Base-by-base conservation (phyloP, 1,140 invertebrate genomes). In the Ephestia elutella region DNA sequence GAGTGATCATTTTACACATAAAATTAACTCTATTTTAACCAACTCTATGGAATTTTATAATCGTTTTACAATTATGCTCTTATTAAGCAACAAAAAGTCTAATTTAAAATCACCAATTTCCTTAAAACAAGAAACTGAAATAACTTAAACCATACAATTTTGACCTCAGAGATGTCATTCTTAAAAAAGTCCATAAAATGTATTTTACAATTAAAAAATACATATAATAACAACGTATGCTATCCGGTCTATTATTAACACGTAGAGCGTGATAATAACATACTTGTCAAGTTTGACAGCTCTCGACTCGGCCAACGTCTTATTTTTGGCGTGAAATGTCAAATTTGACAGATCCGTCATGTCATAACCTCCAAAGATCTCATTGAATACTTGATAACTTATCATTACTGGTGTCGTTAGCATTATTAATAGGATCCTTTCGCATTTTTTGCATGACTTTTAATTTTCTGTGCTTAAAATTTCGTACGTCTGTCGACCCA, bases 231-330 rank as follows among this genome's bases (percentile, higher is more conserved):
- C 9, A 57, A 25, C 8, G 21, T 20, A 21, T 35, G 25, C 50
- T 60, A 64, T 54, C 66, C 63, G 66, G 55, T 54, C 35, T 73
- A 56, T 73, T 66, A 75, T 70, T 72, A 75, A 59, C 50, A 58
- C 63, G 58, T 61, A 70, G 67, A 49, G 70, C 66, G 68, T 66
- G 51, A 70, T 73, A 79, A 76, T 79, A 68, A 18, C 28, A 70
- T 66, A 70, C 68, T 63, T 63, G 65, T 69, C 57, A 49, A 20
- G 59, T 65, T 57, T 68, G 70, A 70, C 73, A 64, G 57, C 59
- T 63, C 21, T 49, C 49, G 49, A 49, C 11, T 32, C 53, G 49
- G 59, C 56, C 57, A 65, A 70, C 65, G 59, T 75, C 66, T 75
- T 68, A 66, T 66, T 71, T 64, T 28, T 61, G 55, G 48, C 44